Evolutionary conservation across 2,113 vertebrate genomes (phyloP).

Genomic region (Silurus asotus): DNA sequence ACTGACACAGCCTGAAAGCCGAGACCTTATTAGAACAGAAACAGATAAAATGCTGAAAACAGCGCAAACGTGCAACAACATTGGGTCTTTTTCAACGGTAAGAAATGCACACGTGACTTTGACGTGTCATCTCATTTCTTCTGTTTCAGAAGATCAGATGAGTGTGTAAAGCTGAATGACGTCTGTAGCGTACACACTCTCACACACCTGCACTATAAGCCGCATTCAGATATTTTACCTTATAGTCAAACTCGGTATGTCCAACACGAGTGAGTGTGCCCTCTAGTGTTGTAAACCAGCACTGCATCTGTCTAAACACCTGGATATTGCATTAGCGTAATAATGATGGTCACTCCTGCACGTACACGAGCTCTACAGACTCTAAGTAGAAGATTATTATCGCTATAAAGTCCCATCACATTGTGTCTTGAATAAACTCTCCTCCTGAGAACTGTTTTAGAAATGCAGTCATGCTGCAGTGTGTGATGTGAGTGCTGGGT

Average conservation of each 20-base stretch:
- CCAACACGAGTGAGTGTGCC: not conserved
- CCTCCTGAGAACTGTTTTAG: not conserved
- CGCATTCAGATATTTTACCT: not conserved
- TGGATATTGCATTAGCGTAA: not conserved
- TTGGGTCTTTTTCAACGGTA: not conserved
- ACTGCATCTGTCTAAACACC: not conserved
- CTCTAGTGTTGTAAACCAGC: not conserved
- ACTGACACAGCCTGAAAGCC: not conserved
- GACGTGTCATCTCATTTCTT: not conserved
- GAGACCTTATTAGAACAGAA: not conserved
- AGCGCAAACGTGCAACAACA: not conserved
- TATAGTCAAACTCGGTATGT: not conserved
- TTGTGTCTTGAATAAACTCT: not conserved
- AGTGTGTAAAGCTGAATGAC: not conserved
- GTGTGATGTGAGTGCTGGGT: not conserved
- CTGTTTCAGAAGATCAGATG: not conserved
- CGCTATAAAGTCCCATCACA: not conserved
- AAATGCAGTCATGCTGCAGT: not conserved
- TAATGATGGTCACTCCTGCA: not conserved
- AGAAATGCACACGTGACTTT: constrained; percentile 2
- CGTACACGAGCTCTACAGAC: not conserved
- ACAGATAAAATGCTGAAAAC: not conserved
- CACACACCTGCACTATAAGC: not conserved
- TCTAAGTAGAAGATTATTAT: not conserved
- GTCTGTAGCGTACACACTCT: not conserved